Evolutionary conservation across 2,888 invertebrate species (phyloP).

Genomic region (Lutraria lutraria): DNA sequence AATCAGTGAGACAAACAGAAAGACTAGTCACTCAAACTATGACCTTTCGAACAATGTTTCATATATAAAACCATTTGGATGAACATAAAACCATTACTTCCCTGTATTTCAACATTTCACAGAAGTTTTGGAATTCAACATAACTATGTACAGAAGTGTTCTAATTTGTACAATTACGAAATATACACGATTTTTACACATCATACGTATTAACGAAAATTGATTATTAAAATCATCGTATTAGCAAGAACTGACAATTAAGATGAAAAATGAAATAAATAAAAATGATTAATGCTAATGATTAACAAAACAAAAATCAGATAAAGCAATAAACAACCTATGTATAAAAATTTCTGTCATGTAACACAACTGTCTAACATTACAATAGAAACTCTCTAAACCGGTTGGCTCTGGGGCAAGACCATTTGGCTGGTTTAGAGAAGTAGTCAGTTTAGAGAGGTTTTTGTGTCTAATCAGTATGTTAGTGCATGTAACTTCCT

Average conservation of each 20-base stretch:
- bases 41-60: neutral
- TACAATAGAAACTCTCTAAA: no score
- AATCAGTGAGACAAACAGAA: neutral
- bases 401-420: no score
- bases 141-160: neutral
- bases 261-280: constrained; percentile 12
- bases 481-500: no score
- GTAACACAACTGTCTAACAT: no score
- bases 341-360: neutral
- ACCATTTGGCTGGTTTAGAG: no score
- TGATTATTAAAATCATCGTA: neutral
- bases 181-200: neutral
- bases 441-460: no score
- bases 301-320: neutral
- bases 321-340: constrained; percentile 3
- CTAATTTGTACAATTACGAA: constrained; percentile 11
- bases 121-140: constrained; percentile 11
- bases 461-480: no score
- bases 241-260: neutral
- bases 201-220: neutral
- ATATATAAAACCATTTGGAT: neutral
- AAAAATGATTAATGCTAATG: neutral
- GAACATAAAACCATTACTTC: neutral
- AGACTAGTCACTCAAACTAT: neutral
- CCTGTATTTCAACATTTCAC: neutral